Conservation (phyloP, 2,113 vertebrate species). For the Pygoscelis antarcticus region DNA sequence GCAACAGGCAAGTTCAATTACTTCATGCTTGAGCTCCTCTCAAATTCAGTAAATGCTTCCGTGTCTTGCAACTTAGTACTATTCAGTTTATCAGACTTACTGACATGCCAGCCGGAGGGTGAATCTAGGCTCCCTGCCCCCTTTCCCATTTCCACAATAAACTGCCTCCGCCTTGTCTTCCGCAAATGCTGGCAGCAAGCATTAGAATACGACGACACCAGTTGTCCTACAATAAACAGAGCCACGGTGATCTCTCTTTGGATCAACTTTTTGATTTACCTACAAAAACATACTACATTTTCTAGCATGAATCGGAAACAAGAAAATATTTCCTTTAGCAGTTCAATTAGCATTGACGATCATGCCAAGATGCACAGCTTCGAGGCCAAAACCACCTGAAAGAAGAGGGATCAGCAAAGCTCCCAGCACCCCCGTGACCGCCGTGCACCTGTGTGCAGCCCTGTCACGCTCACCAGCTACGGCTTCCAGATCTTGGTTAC, state of each 20-base stretch:
- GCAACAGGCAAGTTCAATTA: neutral
- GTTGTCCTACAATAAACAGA: neutral
- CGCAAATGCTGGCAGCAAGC: accelerated
- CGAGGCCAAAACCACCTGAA: accelerated
- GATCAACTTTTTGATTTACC: neutral
- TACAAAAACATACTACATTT: neutral
- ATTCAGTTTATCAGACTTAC: neutral
- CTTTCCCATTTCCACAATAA: neutral
- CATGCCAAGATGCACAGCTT: neutral
- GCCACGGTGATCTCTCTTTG: accelerated
- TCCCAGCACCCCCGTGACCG: accelerated
- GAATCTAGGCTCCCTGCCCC: neutral
- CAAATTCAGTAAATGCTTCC: neutral
- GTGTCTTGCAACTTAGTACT: neutral
- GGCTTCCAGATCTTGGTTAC: accelerated
- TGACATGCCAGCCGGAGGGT: neutral
- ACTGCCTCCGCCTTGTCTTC: neutral
- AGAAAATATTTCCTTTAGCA: neutral
- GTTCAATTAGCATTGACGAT: neutral
- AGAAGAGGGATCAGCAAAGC: neutral
- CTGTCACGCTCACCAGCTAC: accelerated
- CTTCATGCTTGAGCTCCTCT: neutral
- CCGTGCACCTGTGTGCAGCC: accelerated
- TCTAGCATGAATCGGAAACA: neutral
- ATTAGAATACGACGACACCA: neutral